These are phyloP conservation scores for Rhinogobio ventralis DNA, from an alignment of 2,797 vertebrate species.

Conservation along the genomic window DNA sequence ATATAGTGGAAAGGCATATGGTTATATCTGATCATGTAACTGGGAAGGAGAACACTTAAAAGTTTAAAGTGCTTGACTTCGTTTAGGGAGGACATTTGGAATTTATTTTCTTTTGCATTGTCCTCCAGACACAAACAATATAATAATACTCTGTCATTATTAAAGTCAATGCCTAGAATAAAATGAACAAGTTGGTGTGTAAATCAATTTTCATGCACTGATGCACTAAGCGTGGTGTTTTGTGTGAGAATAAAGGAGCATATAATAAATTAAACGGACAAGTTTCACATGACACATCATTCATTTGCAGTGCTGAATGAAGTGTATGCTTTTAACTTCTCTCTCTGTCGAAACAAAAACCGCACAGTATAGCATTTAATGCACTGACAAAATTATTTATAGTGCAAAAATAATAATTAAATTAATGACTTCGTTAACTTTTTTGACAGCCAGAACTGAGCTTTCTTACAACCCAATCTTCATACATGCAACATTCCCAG, in stretches of 20 bases:
- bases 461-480: not conserved
- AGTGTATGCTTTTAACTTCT: not conserved
- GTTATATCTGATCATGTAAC: not conserved
- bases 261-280: not conserved
- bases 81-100: not conserved
- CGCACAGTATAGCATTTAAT: not conserved
- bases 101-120: not conserved
- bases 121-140: not conserved
- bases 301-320: not conserved
- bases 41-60: not conserved
- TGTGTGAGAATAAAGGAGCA: not conserved
- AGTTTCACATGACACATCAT: slow-evolving; percentile 24
- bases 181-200: not conserved
- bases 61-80: not conserved
- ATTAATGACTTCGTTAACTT: not conserved
- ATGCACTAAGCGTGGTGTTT: not conserved
- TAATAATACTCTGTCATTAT: not conserved
- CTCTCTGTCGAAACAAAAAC: slow-evolving; percentile 8
- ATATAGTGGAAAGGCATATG: not conserved
- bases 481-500: not conserved
- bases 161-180: not conserved
- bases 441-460: not conserved
- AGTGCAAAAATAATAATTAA: not conserved
- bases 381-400: not conserved
- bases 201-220: slow-evolving; percentile 3